phyloP scores from a whole-genome alignment of 2,113 vertebrate genomes.

The Labeo catla region DNA sequence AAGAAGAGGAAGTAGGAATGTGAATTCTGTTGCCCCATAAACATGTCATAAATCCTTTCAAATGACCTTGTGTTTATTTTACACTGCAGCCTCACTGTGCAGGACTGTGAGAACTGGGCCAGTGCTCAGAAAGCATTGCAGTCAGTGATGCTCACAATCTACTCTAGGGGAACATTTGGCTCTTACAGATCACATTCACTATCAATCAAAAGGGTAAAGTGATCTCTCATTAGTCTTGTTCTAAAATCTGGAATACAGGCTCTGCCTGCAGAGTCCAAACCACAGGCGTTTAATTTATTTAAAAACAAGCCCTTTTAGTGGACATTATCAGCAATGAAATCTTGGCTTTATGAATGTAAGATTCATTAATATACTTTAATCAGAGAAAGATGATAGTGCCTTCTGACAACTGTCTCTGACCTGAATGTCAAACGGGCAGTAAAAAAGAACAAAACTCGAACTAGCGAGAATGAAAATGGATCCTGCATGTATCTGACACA shows the following conservation, averaged over 20 bases:
- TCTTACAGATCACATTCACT: conserved; percentile 15
- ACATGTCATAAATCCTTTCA: conserved; percentile 44
- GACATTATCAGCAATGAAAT: not conserved
- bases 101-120: conserved; percentile 63
- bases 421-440: conserved; percentile 71
- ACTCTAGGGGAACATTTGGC: conserved; percentile 7
- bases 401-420: conserved; percentile 52
- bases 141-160: conserved; percentile 55
- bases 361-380: conserved; percentile 9
- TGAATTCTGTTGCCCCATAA: conserved; percentile 30
- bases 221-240: not conserved
- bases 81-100: conserved; percentile 15
- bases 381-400: not conserved
- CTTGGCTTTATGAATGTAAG: conserved; percentile 8
- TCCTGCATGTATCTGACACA: not conserved
- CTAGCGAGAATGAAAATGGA: not conserved
- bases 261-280: not conserved
- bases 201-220: not conserved
- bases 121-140: conserved; percentile 67
- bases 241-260: not conserved
- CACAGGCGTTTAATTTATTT: not conserved
- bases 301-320: not conserved
- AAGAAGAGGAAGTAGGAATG: conserved; percentile 41
- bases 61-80: conserved; percentile 49
- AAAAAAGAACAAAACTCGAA: not conserved